Base-by-base conservation (phyloP, 2,797 vertebrate genomes). In the Thamnophis elegans region DNA sequence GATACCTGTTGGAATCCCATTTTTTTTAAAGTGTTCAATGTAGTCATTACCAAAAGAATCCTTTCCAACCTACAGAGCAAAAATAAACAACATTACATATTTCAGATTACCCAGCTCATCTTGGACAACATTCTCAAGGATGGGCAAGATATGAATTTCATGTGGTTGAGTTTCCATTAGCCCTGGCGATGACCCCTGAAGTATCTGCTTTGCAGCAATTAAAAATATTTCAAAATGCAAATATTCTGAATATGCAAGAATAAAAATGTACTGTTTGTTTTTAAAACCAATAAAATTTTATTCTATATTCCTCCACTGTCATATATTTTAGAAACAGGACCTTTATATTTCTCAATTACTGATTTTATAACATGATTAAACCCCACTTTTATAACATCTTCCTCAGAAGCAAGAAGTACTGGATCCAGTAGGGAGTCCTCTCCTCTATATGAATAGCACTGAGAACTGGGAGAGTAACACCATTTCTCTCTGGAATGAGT, bases 21-120 rank as follows among this genome's bases (percentile, higher is more conserved):
- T 99, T 96, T 98, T 98, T 98, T 98, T 98, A 96, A 99, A 98
- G 97, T 99, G 99, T 97, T 98, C 98, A 97, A 99, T 98, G 96
- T 99, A 99, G 97, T 98, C 98, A 96, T 98, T 98, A 97, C 99
- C 99, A 98, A 99, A 99, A 96, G 98, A 98, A 97, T 99, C 99
- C 95, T 98, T 98, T 92, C 99, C 99, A 97, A 99, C 98, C 99
- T 99, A 97, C 91, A 97, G 92, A 92, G 96, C 96, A 97, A 94
- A 96, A 92, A 96, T 97, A 95, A 97, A 97, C 94, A 96, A 93
- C 88, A 94, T 97, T 95, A 97, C 96, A 95, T 91, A 28, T 90
- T 95, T 92, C 94, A 96, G 88, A 96, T 68, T 94, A 82, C 22
- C 73, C 87, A 96, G 93, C 93, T 93, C 4, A 25, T 47, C 73